Conservation (phyloP, 2,797 vertebrate species). For the Hephaestus fuliginosus region DNA sequence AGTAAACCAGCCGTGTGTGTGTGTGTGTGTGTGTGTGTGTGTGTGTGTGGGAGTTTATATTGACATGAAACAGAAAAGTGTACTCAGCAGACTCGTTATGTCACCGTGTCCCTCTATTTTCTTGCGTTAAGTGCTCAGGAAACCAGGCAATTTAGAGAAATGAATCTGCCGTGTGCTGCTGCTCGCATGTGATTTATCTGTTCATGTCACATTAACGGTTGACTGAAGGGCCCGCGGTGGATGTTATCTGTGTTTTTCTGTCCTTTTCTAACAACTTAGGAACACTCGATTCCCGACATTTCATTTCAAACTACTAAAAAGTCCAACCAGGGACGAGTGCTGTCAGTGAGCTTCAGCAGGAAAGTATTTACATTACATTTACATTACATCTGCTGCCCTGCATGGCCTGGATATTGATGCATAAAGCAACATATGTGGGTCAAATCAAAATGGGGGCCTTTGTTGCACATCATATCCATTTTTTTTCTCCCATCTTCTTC, state of each 20-base stretch:
- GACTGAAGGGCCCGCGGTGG: not conserved
- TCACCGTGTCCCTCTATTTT: conserved; percentile 14
- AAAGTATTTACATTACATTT: not conserved
- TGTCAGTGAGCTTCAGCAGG: too few relatives aligned
- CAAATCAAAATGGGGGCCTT: too few relatives aligned
- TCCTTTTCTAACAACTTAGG: not conserved
- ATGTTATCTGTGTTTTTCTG: not conserved
- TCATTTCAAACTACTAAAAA: too few relatives aligned
- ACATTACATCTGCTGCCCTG: not conserved
- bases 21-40: not conserved
- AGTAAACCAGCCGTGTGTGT: conserved; percentile 6
- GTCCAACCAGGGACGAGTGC: too few relatives aligned
- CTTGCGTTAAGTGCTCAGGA: conserved; percentile 40
- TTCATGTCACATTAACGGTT: not conserved
- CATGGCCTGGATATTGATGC: not conserved
- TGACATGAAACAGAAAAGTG: conserved; percentile 35
- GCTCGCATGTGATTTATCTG: not conserved
- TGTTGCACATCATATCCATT: too few relatives aligned
- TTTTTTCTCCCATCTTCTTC: too few relatives aligned
- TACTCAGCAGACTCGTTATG: conserved; percentile 41
- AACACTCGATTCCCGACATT: too few relatives aligned
- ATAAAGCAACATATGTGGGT: too few relatives aligned
- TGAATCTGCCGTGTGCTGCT: not conserved
- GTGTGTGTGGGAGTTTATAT: conserved; percentile 35
- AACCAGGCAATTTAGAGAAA: conserved; percentile 47